Conservation (phyloP, 2,797 vertebrate genomes). For the Hydrocynus forskahlii region DNA sequence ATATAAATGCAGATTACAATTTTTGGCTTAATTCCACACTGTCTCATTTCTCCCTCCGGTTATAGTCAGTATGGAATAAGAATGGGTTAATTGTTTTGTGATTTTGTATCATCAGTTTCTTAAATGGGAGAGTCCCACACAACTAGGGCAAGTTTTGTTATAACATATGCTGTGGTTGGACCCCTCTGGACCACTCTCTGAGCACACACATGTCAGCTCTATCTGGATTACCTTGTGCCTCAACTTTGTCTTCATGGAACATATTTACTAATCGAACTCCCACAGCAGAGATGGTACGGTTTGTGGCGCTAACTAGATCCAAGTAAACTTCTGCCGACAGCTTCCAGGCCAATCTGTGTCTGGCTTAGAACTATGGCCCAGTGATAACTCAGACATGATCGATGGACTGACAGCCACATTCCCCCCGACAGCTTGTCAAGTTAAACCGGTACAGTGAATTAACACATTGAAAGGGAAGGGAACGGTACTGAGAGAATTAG, state of each 20-base stretch:
- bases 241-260: constrained; percentile 22
- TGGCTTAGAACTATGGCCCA: neutral
- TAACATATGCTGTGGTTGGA: constrained; percentile 19
- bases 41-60: neutral
- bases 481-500: constrained; percentile 1
- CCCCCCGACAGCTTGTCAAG: constrained; percentile 50
- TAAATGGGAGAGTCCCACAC: neutral
- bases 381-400: constrained; percentile 20
- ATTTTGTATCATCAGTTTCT: neutral
- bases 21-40: neutral
- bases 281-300: neutral
- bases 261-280: constrained; percentile 17
- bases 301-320: constrained; percentile 4
- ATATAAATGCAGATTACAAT: neutral
- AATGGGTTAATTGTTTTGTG: neutral
- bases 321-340: neutral
- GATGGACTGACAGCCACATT: constrained; percentile 43
- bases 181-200: neutral
- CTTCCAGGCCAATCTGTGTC: neutral
- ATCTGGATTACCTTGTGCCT: constrained; percentile 27
- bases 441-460: constrained; percentile 49
- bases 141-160: constrained; percentile 50
- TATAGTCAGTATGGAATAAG: neutral
- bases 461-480: constrained; percentile 46
- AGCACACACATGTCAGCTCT: constrained; percentile 1